These are phyloP conservation scores for Engraulis encrasicolus DNA, from an alignment of 2,113 vertebrate genomes.

Conservation along the genomic window DNA sequence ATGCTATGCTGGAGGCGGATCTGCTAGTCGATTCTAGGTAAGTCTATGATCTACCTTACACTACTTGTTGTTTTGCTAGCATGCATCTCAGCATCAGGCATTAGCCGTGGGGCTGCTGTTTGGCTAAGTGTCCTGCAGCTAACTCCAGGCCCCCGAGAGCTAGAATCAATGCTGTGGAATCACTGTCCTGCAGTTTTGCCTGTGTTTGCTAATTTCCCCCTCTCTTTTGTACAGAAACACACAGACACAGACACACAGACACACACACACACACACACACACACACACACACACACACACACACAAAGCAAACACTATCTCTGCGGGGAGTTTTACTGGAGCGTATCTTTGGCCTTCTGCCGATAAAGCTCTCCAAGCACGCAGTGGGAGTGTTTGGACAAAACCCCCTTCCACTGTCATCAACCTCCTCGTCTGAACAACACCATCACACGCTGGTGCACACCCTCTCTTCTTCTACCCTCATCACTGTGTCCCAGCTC, in stretches of 20 bases:
- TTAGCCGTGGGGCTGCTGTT: neutral
- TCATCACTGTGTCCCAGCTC: neutral
- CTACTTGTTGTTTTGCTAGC: neutral
- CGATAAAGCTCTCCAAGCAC: slow-evolving; percentile 43
- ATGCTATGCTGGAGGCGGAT: neutral
- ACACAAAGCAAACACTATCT: slow-evolving; percentile 34
- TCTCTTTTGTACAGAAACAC: neutral
- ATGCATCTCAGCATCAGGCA: neutral
- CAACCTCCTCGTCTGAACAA: neutral
- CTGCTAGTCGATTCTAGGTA: neutral
- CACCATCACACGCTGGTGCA: slow-evolving; percentile 6
- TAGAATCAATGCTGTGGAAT: slow-evolving; percentile 25
- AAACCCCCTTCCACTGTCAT: slow-evolving; percentile 41
- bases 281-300: slow-evolving; percentile 31
- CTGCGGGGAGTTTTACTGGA: slow-evolving; percentile 32
- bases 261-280: neutral
- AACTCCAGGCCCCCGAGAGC: neutral
- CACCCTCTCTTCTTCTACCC: neutral
- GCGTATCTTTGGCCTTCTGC: slow-evolving; percentile 47
- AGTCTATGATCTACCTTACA: neutral
- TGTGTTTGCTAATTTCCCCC: slow-evolving; percentile 47
- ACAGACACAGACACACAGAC: neutral
- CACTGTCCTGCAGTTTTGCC: neutral
- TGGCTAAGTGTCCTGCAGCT: neutral
- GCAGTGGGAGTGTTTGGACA: slow-evolving; percentile 56